Conservation (phyloP, 2,113 vertebrate genomes). For the Cyanocitta stelleri region DNA sequence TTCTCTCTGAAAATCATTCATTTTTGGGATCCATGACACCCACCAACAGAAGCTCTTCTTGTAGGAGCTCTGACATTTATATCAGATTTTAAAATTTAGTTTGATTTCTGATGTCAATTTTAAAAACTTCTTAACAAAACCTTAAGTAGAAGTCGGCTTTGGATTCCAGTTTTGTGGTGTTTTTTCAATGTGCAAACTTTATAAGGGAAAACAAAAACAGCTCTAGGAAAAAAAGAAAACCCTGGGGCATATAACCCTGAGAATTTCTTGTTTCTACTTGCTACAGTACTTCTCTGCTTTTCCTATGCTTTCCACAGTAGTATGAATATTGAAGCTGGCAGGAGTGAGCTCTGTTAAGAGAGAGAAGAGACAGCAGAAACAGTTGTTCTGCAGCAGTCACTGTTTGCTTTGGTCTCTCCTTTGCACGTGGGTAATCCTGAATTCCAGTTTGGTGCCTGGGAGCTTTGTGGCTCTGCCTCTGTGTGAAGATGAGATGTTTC, state of each 20-base stretch:
- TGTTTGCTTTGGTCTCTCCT: background rate
- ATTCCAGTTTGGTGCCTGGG: background rate
- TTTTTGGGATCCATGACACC: background rate
- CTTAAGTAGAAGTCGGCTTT: background rate
- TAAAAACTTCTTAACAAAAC: background rate
- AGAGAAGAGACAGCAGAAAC: background rate
- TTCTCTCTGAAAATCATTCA: background rate
- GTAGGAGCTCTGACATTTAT: background rate
- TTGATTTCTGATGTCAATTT: background rate
- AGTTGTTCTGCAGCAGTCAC: background rate
- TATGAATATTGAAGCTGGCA: background rate
- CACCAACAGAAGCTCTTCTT: background rate
- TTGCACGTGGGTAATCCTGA: background rate
- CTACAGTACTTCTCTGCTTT: background rate
- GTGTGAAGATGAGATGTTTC: background rate
- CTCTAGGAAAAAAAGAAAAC: background rate
- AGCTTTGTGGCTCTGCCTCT: background rate
- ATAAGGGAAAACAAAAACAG: background rate
- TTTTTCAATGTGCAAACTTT: background rate
- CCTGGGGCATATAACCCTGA: background rate
- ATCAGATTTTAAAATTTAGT: background rate
- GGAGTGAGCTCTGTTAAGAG: background rate
- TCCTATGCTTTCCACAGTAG: background rate
- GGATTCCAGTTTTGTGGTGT: background rate
- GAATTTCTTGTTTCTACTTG: background rate